Evolutionary conservation across 2,797 vertebrate species (phyloP).

Genomic region (Sphaeramia orbicularis): DNA sequence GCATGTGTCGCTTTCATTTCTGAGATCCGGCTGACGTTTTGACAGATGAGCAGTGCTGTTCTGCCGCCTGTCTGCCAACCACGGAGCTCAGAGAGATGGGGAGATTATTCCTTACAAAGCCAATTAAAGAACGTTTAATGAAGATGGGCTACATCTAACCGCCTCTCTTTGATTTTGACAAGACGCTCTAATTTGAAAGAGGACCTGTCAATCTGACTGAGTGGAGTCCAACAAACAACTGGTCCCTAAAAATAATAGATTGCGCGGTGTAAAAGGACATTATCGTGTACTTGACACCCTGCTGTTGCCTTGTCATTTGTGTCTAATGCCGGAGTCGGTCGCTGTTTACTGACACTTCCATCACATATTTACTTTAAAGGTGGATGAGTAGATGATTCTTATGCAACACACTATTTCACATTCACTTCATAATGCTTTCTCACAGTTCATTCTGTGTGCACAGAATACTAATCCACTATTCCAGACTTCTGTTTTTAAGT

Average conservation of each 20-base stretch:
- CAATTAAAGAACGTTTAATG: conserved; percentile 82
- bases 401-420: too few relatives aligned
- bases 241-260: conserved; percentile 49
- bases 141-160: conserved; percentile 66
- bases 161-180: conserved; percentile 63
- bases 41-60: conserved; percentile 74
- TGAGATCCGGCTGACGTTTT: conserved; percentile 75
- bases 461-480: too few relatives aligned
- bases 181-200: conserved; percentile 62
- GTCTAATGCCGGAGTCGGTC: conserved; percentile 16
- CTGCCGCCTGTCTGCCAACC: conserved; percentile 65
- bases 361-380: conserved; percentile 12
- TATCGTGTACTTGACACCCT: conserved; percentile 19
- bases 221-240: conserved; percentile 46
- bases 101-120: conserved; percentile 78
- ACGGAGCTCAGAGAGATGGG: conserved; percentile 61
- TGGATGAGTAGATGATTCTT: background rate
- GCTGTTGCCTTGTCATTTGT: conserved; percentile 35
- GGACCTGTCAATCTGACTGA: conserved; percentile 60
- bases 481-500: too few relatives aligned
- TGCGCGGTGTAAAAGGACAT: conserved; percentile 26
- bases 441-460: too few relatives aligned
- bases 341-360: conserved; percentile 11
- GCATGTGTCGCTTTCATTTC: conserved; percentile 72
- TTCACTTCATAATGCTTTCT: too few relatives aligned